Conservation (phyloP, 2,797 vertebrate genomes). For the Avahi laniger region DNA sequence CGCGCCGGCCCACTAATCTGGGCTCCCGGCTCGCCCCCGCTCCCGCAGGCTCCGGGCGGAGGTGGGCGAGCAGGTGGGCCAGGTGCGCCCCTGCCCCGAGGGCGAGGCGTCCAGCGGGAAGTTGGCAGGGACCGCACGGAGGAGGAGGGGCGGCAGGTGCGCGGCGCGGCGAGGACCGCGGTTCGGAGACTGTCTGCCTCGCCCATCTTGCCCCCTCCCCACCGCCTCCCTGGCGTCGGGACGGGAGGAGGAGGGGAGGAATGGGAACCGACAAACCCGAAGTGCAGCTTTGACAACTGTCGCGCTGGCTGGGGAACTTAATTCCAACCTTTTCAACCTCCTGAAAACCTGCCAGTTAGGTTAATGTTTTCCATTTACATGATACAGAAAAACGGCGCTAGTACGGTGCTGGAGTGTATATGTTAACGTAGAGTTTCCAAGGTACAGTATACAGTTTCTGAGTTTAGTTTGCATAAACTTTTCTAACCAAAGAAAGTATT, state of each 20-base stretch:
- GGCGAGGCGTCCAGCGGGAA: not conserved
- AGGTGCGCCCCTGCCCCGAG: not conserved
- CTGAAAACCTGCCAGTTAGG: constrained; percentile 6
- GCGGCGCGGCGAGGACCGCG: not conserved
- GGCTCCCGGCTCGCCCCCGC: not conserved
- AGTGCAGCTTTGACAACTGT: not conserved
- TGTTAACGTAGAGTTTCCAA: not conserved
- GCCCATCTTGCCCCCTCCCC: not conserved
- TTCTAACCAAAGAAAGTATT: constrained; percentile 34
- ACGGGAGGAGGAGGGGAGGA: no score
- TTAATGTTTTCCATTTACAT: not conserved
- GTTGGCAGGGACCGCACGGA: not conserved
- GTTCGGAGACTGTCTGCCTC: not conserved
- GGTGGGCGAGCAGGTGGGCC: not conserved
- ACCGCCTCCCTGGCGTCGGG: not conserved
- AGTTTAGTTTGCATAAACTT: constrained; percentile 63
- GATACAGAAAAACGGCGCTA: not conserved
- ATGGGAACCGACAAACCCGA: not conserved
- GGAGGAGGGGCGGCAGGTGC: constrained; percentile 58
- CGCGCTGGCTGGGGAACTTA: not conserved
- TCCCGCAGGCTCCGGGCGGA: not conserved
- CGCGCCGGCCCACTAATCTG: not conserved
- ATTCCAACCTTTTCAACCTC: not conserved
- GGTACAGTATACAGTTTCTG: constrained; percentile 33
- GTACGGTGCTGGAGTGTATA: not conserved